Base-by-base conservation (phyloP, 1,140 invertebrate species). In the Harpegnathos saltator region DNA sequence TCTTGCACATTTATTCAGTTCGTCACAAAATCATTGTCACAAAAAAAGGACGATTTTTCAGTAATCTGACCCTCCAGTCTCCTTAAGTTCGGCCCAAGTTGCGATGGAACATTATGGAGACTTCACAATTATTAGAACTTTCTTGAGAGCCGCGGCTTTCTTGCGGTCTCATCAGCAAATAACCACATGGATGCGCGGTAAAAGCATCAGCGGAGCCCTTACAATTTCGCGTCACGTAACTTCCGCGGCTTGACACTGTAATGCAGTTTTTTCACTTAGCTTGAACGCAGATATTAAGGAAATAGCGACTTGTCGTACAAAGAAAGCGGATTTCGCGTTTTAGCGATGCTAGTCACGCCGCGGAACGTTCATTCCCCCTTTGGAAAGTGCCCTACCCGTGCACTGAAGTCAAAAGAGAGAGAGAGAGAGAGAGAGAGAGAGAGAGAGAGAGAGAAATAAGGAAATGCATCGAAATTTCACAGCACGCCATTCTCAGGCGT, bases 51-150 rank as follows among this genome's bases (percentile, higher is more conserved):
- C n/a, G n/a, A n/a, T n/a, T n/a, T n/a, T n/a, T n/a, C n/a, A n/a
- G n/a, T n/a, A n/a, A n/a, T n/a, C n/a, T n/a, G n/a, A n/a, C n/a
- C n/a, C n/a, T n/a, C n/a, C n/a, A n/a, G n/a, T n/a, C n/a, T n/a
- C n/a, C n/a, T n/a, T 19, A 63, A 52, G 56, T 56, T 61, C 9
- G 15, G 15, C 17, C 44, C 17, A 74, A 82, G 26, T 26, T 59
- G 54, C 61, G 14, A 19, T 1, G 24, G 74, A 50, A 82, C 14
- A 62, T 56, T 56, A 50, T 26, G n/a, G 33, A 74, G 56, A 38
- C 63, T 38, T 78, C 29, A 14, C 48, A 58, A 82, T 82, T 81
- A 81, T 73, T 74, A 82, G 29, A 63, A 82, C 56, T 82, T 74
- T 74, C 56, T 1, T n/a, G 44, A 63, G 74, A 82, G 78, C 56